phyloP scores from a whole-genome alignment of 2,888 invertebrate genomes.

The Hymenopus coronatus region DNA sequence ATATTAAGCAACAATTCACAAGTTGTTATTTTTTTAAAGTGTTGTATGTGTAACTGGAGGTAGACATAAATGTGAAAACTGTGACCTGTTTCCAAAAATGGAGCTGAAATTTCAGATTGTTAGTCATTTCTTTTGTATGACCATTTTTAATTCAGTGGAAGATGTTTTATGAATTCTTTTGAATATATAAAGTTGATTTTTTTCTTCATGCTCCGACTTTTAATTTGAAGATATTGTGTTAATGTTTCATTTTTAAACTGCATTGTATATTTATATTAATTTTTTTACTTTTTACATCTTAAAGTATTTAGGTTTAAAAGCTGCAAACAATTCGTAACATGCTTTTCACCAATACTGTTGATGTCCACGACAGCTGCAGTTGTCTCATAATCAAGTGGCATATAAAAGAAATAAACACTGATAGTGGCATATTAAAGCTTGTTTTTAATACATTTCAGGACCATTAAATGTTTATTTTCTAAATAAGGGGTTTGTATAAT shows the following conservation, averaged over 20 bases:
- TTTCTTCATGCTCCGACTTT: not conserved
- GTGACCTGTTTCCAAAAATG: not conserved
- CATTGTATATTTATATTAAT: not conserved
- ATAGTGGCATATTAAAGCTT: no score
- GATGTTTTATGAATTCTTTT: not conserved
- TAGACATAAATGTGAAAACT: not conserved
- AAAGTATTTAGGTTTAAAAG: no score
- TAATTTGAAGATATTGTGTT: not conserved
- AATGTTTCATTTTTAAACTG: not conserved
- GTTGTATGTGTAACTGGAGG: not conserved
- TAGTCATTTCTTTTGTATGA: not conserved
- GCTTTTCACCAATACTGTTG: no score
- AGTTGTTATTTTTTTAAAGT: not conserved
- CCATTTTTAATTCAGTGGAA: not conserved
- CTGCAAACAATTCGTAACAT: no score
- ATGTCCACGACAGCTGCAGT: no score
- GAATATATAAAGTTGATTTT: not conserved
- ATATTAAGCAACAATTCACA: not conserved
- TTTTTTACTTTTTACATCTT: no score
- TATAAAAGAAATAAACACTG: no score
- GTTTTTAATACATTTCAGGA: no score
- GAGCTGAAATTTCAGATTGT: not conserved
- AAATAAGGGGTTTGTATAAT: no score
- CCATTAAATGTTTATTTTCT: no score
- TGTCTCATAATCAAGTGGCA: no score